Evolutionary conservation across 2,113 vertebrate species (phyloP), one percentile per base, ranked within the genome.

Genomic region (Tylochromis polylepis): DNA sequence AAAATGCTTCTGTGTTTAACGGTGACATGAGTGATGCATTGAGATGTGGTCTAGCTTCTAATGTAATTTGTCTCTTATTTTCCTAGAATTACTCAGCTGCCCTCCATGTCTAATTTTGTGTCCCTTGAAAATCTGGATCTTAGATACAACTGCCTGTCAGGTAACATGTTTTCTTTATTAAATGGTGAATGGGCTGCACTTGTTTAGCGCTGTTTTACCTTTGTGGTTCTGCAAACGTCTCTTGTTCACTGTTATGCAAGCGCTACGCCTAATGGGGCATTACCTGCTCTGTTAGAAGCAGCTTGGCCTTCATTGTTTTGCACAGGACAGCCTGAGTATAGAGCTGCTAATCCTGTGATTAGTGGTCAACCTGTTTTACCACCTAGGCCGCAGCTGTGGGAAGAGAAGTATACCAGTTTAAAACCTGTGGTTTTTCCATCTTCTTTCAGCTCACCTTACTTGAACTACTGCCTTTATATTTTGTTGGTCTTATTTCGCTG

Each of bases 81-180:
- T 96, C 81, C 85, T 86, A 99, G 98, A 75, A 94, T 99, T 79
- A 97, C 95, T 57, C 94, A 96, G 38, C 96, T 99, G 80, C 91
- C 96, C 79, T 90, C 95, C 78, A 96, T 99, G 91, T 94, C 95
- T 90, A 96, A 97, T 82, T 96, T 95, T 84, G 51, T 98, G 55
- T 98, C 97, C 83, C 96, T 99, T 92, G 94, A 95, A 91, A 96
- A 96, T 51, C 89, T 99, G 83, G 96, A 98, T 94, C 57, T 98
- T 78, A 96, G 96, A 85, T 96, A 96, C 92, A 99, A 99, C 95
- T 98, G 97, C 91, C 94, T 99, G n/a, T 97, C 97, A 96, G 98
- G 98, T 99, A 92, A 86, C 87, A 95, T 94, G 85, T 92, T 55
- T 10, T 38, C 3, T 18, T 38, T 4, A 27, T 58, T 38, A 72